Percentiles rank a stretch among this genome's conserved stretches.
Evolutionary conservation across 2,797 vertebrate species (phyloP).

Genomic region (Sebastes cheni): DNA sequence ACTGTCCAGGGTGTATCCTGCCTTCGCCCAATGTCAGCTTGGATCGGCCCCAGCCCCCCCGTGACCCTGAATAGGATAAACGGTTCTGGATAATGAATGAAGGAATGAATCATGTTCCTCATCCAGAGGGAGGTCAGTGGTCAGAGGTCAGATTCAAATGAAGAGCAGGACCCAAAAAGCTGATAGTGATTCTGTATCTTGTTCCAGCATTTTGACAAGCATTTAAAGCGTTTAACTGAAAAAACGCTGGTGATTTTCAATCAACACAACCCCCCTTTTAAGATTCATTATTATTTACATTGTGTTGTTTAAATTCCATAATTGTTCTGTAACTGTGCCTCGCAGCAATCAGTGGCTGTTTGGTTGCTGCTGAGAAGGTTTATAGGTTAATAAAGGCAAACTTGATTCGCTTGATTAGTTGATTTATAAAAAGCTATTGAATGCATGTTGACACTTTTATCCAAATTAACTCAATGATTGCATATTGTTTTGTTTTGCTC

Average conservation of each 20-base stretch:
- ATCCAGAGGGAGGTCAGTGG: neutral
- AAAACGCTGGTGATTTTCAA: neutral
- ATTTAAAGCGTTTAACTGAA: neutral
- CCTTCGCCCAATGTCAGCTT: no score
- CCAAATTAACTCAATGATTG: neutral
- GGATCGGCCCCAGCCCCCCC: no score
- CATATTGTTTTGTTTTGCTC: conserved; percentile 5
- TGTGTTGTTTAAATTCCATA: neutral
- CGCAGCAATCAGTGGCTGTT: neutral
- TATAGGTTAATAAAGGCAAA: neutral
- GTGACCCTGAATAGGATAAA: no score
- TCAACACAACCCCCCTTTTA: neutral
- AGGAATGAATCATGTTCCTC: no score
- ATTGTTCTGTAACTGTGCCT: neutral
- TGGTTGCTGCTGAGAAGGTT: neutral
- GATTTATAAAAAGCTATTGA: neutral
- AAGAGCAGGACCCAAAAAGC: neutral
- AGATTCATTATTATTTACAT: neutral
- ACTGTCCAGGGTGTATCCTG: no score
- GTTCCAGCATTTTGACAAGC: neutral
- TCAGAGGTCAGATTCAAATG: neutral
- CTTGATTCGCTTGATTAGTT: neutral
- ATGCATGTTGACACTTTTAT: neutral
- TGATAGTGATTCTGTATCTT: neutral
- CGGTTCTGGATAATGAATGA: no score